phyloP scores from a whole-genome alignment of 2,797 vertebrate genomes.

The Bovichtus diacanthus region DNA sequence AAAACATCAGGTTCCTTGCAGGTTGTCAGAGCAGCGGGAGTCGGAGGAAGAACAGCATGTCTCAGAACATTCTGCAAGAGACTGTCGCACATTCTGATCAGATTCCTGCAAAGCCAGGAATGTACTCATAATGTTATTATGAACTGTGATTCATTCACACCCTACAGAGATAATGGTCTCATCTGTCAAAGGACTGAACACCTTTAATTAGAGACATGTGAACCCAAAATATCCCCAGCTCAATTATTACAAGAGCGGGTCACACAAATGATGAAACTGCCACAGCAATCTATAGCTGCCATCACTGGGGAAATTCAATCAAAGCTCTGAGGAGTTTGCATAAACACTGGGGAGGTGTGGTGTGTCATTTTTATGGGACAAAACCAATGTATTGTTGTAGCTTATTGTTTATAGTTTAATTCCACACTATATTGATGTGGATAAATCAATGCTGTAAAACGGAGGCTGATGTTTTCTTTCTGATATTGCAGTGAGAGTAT shows the following conservation, averaged over 20 bases:
- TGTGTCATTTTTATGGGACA: not conserved
- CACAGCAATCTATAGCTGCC: not conserved
- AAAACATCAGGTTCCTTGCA: not conserved
- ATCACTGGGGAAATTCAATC: constrained; percentile 1
- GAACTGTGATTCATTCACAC: constrained; percentile 63
- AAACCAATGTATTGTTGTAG: not conserved
- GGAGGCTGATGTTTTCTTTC: constrained; percentile 9
- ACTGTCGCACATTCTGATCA: constrained; percentile 25
- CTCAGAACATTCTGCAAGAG: constrained; percentile 21
- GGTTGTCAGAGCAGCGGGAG: not conserved
- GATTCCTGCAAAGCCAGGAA: constrained; percentile 43
- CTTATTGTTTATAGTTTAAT: constrained; percentile 11
- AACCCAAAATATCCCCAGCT: constrained; percentile 66
- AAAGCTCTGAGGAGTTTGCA: not conserved
- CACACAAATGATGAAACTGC: constrained; percentile 55
- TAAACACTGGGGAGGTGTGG: not conserved
- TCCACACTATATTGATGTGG: not conserved
- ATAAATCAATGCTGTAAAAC: constrained; percentile 5
- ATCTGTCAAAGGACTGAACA: constrained; percentile 67
- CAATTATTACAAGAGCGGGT: constrained; percentile 55
- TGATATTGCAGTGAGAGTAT: constrained; percentile 36
- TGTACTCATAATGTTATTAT: constrained; percentile 67
- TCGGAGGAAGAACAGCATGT: not conserved
- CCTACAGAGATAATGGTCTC: constrained; percentile 73
- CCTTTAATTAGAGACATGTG: constrained; percentile 68